These are phyloP conservation scores for Pelodytes ibericus DNA, from an alignment of 2,797 vertebrate genomes.

Conservation along the genomic window DNA sequence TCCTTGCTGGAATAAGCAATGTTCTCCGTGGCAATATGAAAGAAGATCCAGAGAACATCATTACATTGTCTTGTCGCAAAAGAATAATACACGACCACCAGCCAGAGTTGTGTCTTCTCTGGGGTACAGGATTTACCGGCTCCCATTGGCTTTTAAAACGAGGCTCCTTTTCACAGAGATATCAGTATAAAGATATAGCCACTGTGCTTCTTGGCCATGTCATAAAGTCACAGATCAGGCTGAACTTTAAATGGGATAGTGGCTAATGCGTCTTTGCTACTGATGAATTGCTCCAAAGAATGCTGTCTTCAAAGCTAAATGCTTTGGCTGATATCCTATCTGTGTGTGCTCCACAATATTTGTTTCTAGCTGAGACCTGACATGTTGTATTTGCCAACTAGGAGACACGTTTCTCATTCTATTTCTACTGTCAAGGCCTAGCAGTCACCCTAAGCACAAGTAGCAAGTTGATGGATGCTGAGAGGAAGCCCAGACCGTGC, in stretches of 20 bases:
- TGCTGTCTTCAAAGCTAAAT: accelerated
- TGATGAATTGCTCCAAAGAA: neutral
- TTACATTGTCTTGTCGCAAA: too few relatives aligned
- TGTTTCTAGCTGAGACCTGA: neutral
- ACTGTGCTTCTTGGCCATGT: too few relatives aligned
- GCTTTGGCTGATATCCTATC: neutral
- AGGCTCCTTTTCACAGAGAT: too few relatives aligned
- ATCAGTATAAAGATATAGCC: too few relatives aligned
- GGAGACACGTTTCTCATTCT: neutral
- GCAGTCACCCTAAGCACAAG: neutral
- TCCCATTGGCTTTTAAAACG: too few relatives aligned
- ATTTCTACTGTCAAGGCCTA: accelerated
- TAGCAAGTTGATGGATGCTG: constrained; percentile 22
- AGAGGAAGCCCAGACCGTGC: neutral
- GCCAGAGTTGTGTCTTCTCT: too few relatives aligned
- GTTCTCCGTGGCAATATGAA: too few relatives aligned
- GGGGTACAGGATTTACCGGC: too few relatives aligned
- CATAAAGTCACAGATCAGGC: too few relatives aligned
- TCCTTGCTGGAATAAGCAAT: too few relatives aligned
- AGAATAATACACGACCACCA: too few relatives aligned
- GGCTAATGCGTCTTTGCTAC: constrained; percentile 3
- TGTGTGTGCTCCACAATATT: accelerated
- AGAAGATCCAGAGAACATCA: too few relatives aligned
- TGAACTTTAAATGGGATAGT: neutral
- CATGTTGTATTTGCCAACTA: neutral